Evolutionary conservation across 2,888 invertebrate genomes (phyloP).

Genomic region (Melanotus villosus): DNA sequence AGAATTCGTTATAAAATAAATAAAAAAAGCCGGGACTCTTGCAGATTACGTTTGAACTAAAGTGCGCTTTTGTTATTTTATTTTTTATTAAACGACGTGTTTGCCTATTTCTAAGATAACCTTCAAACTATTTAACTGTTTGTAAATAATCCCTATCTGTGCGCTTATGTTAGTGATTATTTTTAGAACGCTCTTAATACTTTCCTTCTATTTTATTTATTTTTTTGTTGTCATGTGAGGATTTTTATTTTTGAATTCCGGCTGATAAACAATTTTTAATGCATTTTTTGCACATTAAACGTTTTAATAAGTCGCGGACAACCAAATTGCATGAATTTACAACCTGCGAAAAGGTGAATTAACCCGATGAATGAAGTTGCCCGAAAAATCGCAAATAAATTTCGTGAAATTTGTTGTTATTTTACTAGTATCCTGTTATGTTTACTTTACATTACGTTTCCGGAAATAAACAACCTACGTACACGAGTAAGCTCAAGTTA

Average conservation of each 20-base stretch:
- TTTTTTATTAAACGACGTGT: constrained; percentile 36
- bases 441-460: constrained; percentile 28
- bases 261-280: not conserved
- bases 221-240: constrained; percentile 28
- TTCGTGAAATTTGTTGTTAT: constrained; percentile 4
- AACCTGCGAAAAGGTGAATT: no score
- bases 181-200: constrained; percentile 27
- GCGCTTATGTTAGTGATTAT: constrained; percentile 21
- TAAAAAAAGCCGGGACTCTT: not conserved
- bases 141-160: constrained; percentile 35
- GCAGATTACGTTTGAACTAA: constrained; percentile 21
- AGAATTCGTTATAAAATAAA: not conserved
- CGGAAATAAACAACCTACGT: constrained; percentile 27
- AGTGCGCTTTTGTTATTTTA: constrained; percentile 31
- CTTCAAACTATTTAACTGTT: constrained; percentile 48
- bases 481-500: constrained; percentile 23
- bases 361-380: not conserved
- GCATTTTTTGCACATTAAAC: not conserved
- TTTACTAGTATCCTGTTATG: constrained; percentile 13
- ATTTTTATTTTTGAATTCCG: constrained; percentile 1
- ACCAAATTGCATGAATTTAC: no score
- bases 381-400: not conserved
- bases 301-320: no score
- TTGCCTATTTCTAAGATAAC: constrained; percentile 50
- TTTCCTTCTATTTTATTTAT: constrained; percentile 14